These are phyloP conservation scores for Cryptoprocta ferox DNA, from an alignment of 2,797 vertebrate genomes.

Conservation along the genomic window DNA sequence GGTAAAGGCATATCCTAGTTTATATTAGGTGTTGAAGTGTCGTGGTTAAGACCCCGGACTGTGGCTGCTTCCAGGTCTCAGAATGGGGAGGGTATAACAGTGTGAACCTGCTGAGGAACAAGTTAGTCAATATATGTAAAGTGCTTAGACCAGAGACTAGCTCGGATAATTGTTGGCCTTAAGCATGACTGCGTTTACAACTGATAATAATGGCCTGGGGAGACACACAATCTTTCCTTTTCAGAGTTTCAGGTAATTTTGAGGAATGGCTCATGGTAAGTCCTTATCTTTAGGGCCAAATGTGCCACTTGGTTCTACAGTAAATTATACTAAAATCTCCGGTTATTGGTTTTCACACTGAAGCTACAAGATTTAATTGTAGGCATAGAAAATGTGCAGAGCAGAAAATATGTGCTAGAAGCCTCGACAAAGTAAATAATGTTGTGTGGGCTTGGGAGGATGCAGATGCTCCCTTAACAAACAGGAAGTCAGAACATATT, in stretches of 20 bases:
- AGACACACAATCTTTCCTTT: not conserved
- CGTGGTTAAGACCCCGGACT: not conserved
- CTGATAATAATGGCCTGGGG: not conserved
- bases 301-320: not conserved
- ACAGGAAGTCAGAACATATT: constrained; percentile 8
- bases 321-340: not conserved
- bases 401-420: not conserved
- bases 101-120: not conserved
- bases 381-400: not conserved
- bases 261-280: not conserved
- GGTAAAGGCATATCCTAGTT: not conserved
- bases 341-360: not conserved
- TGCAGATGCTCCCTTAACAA: not conserved
- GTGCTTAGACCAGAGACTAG: not conserved
- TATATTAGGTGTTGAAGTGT: not conserved
- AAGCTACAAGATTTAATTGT: not conserved
- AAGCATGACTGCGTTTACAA: not conserved
- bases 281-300: not conserved
- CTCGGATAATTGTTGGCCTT: not conserved
- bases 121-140: not conserved
- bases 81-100: not conserved
- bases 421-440: not conserved
- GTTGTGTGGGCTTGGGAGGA: not conserved
- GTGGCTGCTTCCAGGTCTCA: not conserved
- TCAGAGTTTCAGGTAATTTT: not conserved